Conservation (phyloP, 2,888 invertebrate species). For the Scaptomyza tumidula region DNA sequence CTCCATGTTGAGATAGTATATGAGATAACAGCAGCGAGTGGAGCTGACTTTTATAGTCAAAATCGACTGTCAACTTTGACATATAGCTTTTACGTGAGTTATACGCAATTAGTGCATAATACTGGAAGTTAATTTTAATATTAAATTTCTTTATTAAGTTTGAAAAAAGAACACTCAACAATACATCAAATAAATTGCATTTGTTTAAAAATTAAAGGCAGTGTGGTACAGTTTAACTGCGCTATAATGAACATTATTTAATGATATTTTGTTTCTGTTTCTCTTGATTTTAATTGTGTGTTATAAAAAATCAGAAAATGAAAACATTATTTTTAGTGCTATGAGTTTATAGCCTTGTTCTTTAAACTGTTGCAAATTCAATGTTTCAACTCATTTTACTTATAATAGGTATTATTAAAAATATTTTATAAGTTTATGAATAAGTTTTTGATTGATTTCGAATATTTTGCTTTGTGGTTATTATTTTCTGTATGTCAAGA, state of each 20-base stretch:
- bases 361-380: too few species aligned
- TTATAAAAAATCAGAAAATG: too few species aligned
- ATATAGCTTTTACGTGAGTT: too few species aligned
- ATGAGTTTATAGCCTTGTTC: too few species aligned
- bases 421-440: too few species aligned
- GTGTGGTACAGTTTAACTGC: background rate
- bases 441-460: too few species aligned
- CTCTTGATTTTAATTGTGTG: too few species aligned
- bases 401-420: too few species aligned
- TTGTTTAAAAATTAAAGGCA: slow-evolving; percentile 1
- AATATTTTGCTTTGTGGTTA: background rate
- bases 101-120: background rate
- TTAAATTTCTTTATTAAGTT: slow-evolving; percentile 16
- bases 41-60: slow-evolving; percentile 6
- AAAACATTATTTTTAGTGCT: too few species aligned
- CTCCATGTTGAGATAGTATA: too few species aligned
- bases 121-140: background rate
- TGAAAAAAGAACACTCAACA: background rate
- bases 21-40: background rate
- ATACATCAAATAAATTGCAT: slow-evolving; percentile 25
- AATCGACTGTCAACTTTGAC: too few species aligned
- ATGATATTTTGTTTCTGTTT: background rate
- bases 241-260: background rate
- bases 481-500: slow-evolving; percentile 1
- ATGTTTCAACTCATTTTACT: too few species aligned